phyloP scores from a whole-genome alignment of 1,140 invertebrate species.

The Aphelenchoides fujianensis region DNA sequence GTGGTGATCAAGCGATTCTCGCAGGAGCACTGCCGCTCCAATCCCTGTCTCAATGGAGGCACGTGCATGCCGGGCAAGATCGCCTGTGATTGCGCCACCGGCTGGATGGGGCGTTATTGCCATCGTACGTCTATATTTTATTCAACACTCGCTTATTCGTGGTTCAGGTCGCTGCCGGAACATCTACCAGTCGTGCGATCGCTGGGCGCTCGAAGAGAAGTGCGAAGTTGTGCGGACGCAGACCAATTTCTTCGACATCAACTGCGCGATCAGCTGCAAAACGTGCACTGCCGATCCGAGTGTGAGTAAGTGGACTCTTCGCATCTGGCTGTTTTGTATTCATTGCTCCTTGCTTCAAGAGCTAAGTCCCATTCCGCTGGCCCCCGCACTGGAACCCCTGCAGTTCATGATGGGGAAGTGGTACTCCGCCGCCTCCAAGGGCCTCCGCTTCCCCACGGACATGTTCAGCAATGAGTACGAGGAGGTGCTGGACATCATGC shows the following conservation, averaged over 20 bases:
- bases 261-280: slow-evolving; percentile 59
- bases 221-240: slow-evolving; percentile 59
- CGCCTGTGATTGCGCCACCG: slow-evolving; percentile 51
- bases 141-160: background rate
- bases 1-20: slow-evolving; percentile 59
- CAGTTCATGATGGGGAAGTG: slow-evolving; percentile 62
- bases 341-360: slow-evolving; percentile 32
- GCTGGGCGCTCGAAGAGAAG: slow-evolving; percentile 62
- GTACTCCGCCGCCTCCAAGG: slow-evolving; percentile 58
- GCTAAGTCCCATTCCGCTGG: slow-evolving; percentile 57
- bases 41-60: slow-evolving; percentile 62
- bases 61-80: slow-evolving; percentile 59
- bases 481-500: slow-evolving; percentile 60
- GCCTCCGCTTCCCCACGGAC: slow-evolving; percentile 58
- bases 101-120: slow-evolving; percentile 61
- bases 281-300: slow-evolving; percentile 54
- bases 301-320: slow-evolving; percentile 51
- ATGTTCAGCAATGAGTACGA: slow-evolving; percentile 57
- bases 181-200: slow-evolving; percentile 61
- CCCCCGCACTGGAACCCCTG: slow-evolving; percentile 58
- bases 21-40: slow-evolving; percentile 60
- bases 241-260: slow-evolving; percentile 62
- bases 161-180: slow-evolving; percentile 59
- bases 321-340: slow-evolving; percentile 20
- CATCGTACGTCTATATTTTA: slow-evolving; percentile 53